Evolutionary conservation across 2,888 invertebrate species (phyloP).

Genomic region (Agriotes lineatus): DNA sequence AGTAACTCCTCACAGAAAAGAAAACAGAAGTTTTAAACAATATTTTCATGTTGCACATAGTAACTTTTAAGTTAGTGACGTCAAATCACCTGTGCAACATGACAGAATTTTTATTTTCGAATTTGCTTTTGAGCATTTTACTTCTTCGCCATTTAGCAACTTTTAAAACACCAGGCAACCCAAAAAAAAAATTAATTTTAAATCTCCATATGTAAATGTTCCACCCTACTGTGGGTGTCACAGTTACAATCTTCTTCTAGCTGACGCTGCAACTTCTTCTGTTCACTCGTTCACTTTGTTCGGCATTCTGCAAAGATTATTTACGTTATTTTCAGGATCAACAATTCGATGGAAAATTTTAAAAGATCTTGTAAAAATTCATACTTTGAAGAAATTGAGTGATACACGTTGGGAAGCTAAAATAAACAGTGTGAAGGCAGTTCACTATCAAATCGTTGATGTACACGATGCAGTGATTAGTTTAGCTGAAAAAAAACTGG

Average conservation of each 20-base stretch:
- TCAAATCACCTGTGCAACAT: no score
- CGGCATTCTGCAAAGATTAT: conserved; percentile 1
- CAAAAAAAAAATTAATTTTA: no score
- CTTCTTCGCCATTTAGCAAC: no score
- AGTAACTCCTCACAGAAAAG: no score
- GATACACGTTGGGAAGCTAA: conserved; percentile 3
- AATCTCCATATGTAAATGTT: no score
- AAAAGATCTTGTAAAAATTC: neutral
- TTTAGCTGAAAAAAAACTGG: neutral
- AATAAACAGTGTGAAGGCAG: neutral
- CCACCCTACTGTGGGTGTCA: conserved; percentile 14
- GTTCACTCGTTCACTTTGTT: neutral
- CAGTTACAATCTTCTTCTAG: conserved; percentile 29
- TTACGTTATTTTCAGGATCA: conserved; percentile 10
- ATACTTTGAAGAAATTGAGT: neutral
- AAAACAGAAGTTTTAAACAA: no score
- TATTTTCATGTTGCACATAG: no score
- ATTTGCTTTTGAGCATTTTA: no score
- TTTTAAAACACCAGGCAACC: no score
- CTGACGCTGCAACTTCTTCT: conserved; percentile 27
- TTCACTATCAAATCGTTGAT: neutral
- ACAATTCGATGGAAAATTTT: neutral
- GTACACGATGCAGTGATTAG: neutral
- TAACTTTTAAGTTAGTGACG: no score
- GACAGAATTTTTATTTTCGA: no score